Conservation (phyloP, 2,888 invertebrate species). For the Ceriagrion tenellum region DNA sequence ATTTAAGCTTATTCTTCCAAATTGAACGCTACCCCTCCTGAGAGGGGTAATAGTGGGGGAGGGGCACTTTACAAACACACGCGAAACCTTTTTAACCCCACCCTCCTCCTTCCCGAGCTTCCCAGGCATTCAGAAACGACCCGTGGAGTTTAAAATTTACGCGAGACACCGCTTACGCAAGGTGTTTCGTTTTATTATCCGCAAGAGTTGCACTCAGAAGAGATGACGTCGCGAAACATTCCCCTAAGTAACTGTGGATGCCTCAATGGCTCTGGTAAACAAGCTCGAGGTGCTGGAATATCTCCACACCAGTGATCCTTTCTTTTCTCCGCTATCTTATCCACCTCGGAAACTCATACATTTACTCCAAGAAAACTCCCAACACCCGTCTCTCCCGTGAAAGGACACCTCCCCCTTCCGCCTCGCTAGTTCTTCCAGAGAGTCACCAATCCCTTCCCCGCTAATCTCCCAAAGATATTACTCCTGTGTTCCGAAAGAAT, state of each 20-base stretch:
- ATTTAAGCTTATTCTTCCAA: background rate
- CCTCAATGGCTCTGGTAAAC: background rate
- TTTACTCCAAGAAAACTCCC: background rate
- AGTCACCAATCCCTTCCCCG: background rate
- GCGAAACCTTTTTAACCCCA: background rate
- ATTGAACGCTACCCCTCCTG: background rate
- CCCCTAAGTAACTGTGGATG: background rate
- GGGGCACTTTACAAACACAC: background rate
- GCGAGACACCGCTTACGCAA: constrained; percentile 22
- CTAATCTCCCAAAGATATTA: background rate
- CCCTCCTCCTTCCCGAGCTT: background rate
- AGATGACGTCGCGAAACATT: constrained; percentile 26
- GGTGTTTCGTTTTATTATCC: background rate
- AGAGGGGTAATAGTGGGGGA: background rate
- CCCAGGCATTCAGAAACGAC: background rate
- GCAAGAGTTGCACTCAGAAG: background rate
- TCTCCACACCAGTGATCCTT: background rate
- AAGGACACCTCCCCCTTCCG: background rate
- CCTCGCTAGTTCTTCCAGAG: background rate
- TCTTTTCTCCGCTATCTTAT: too few relatives aligned
- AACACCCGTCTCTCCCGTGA: too few relatives aligned
- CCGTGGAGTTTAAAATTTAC: constrained; percentile 2
- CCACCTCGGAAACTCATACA: too few relatives aligned
- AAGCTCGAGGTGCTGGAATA: background rate
- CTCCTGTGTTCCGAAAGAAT: background rate